Evolutionary conservation across 2,113 vertebrate genomes (phyloP), one percentile per base, ranked within the genome.

Genomic region (Toxotes chatareus): DNA sequence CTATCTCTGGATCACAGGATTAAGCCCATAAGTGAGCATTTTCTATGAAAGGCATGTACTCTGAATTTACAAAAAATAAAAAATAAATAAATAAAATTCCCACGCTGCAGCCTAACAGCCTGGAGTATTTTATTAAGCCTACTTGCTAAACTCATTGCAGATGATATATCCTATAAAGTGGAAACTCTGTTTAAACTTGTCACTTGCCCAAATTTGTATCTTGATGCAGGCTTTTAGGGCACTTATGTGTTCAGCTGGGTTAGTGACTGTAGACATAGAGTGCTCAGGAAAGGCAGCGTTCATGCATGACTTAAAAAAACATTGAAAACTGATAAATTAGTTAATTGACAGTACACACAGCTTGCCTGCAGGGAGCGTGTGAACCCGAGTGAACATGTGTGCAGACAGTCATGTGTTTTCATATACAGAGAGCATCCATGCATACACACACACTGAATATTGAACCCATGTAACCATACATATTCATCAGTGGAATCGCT

Each of bases 251-350:
- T 56, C 42, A 19, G 65, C 40, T 17, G 14, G 53, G 57, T 36
- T 46, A 44, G 79, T 49, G 72, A 66, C 44, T 69, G 49, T 11
- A 49, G 51, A 76, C 59, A 40, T 38, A 83, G 27, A 44, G 46
- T 13, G 32, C n/a, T 47, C 42, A 42, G 32, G 32, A 73, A 57
- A 76, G 49, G 47, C 42, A 57, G 27, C 49, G 36, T 89, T 88
- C 84, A 86, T 74, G 88, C 83, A 73, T 83, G 77, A 76, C 72
- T 84, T 76, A 51, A 69, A 87, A 27, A 84, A 77, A n/a, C 63
- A 77, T 67, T 77, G 83, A 80, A 85, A 84, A 84, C 68, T 51
- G 74, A 88, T 90, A 70, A 81, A 84, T 84, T 55, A 82, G 61
- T 59, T 38, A 61, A 62, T 49, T 61, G 73, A 79, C 72, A 59